phyloP scores from a whole-genome alignment of 2,797 vertebrate species.

The Myotis myotis region DNA sequence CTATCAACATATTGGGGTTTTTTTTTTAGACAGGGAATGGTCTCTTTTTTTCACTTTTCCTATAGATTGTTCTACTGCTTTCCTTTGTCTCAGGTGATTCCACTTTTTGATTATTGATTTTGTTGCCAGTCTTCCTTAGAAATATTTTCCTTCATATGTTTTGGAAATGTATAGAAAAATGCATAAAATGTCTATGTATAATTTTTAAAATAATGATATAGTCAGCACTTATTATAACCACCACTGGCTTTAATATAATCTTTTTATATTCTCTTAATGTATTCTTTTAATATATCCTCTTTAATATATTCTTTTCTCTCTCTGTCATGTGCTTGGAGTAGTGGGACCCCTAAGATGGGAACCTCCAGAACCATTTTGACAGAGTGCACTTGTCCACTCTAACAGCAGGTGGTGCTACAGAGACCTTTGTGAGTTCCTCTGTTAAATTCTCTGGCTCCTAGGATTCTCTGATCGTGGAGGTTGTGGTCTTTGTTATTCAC shows the following conservation, averaged over 20 bases:
- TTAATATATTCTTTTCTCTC: neutral
- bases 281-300: neutral
- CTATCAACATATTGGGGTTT: neutral
- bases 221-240: neutral
- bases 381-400: neutral
- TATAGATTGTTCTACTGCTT: neutral
- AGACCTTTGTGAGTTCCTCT: neutral
- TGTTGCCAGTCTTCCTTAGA: constrained; percentile 9
- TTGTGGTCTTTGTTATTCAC: neutral
- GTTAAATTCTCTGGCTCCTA: neutral
- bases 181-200: neutral
- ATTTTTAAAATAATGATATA: neutral
- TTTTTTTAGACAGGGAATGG: neutral
- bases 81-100: constrained; percentile 2
- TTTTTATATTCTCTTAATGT: neutral
- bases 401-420: neutral
- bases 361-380: neutral
- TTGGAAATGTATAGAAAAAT: neutral
- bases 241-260: neutral
- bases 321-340: neutral
- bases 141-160: neutral
- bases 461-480: neutral
- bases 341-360: neutral
- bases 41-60: neutral
- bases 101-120: neutral